Base-by-base conservation (phyloP, 2,888 invertebrate species). In the Panzeria rudis region DNA sequence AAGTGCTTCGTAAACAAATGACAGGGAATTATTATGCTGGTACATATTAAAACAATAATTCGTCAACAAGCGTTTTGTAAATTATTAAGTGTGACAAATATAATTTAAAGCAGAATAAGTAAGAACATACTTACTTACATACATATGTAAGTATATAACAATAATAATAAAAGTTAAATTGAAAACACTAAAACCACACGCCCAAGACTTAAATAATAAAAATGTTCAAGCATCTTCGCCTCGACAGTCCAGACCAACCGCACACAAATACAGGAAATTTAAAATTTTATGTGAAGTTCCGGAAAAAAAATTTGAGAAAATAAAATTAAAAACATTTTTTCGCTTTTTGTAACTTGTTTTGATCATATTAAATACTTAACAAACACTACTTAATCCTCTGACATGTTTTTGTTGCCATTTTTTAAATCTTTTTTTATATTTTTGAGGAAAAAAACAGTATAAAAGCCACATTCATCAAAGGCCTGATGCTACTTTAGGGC, bases 391-490 rank as follows among this genome's bases (percentile, higher is more conserved):
- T 76, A 76, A 82, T 76, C 76, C 69, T 47, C 54, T 71, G 47
- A 62, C 62, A 82, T 82, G 52, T 68, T 75, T 23, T 44, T 56
- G 41, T 59, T 68, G 4, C 11, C 11, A 29, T 71, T 54, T 61
- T 20, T 8, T 50, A 9, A 7, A 25, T 20, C 23, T 62, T 38
- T 59, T 56, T 62, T 75, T 20, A 41, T 75, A 44, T 25, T 29
- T n/a, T 23, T 56, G 56, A 47, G 56, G 9, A 17, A 20, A n/a
- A 47, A 62, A 47, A 75, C 50, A 47, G 9, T 68, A 62, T 47
- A 35, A 71, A 82, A 82, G 61, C 38, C 54, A 62, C 62, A 82
- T 82, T 82, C 76, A 82, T 82, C 82, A 82, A 82, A 82, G 82
- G 47, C 44, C 59, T 35, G 72, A 47, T 41, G 25, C 56, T 50